phyloP scores from a whole-genome alignment of 2,797 vertebrate genomes.

The Lepus oiostolus region DNA sequence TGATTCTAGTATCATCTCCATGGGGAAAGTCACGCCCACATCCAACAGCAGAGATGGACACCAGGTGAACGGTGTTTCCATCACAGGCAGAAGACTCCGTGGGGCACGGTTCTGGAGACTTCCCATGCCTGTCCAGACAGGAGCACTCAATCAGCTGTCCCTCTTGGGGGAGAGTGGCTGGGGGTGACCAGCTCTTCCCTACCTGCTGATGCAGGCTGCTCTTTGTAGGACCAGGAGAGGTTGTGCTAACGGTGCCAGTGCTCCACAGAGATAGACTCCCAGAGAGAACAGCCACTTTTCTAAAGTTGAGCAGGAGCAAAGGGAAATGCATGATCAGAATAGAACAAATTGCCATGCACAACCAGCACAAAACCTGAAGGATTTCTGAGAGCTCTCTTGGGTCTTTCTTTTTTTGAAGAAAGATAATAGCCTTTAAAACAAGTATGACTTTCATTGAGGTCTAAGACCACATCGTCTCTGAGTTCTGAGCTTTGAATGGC shows the following conservation, averaged over 20 bases:
- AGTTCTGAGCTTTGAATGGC: constrained; percentile 31
- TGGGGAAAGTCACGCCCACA: not conserved
- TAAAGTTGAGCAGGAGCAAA: constrained; percentile 62
- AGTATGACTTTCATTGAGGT: constrained; percentile 67
- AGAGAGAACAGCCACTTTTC: constrained; percentile 40
- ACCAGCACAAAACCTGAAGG: constrained; percentile 44
- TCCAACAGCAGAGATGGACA: not conserved
- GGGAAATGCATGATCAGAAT: constrained; percentile 49
- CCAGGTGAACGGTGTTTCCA: not conserved
- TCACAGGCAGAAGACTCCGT: not conserved
- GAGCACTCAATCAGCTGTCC: not conserved
- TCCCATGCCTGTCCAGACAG: not conserved
- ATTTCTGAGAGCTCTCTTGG: constrained; percentile 65
- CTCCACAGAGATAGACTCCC: not conserved
- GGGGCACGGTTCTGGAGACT: not conserved
- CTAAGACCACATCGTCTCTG: constrained; percentile 54
- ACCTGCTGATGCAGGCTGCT: not conserved
- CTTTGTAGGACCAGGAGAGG: constrained; percentile 36
- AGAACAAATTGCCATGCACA: constrained; percentile 56
- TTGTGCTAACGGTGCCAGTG: constrained; percentile 5
- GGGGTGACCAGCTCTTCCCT: not conserved
- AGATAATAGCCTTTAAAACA: constrained; percentile 75
- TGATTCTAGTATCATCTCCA: not conserved
- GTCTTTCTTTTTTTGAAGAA: constrained; percentile 69
- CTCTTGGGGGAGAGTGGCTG: not conserved